Base-by-base conservation (phyloP, 2,888 invertebrate species). In the Vannuccia rotundouncinata region DNA sequence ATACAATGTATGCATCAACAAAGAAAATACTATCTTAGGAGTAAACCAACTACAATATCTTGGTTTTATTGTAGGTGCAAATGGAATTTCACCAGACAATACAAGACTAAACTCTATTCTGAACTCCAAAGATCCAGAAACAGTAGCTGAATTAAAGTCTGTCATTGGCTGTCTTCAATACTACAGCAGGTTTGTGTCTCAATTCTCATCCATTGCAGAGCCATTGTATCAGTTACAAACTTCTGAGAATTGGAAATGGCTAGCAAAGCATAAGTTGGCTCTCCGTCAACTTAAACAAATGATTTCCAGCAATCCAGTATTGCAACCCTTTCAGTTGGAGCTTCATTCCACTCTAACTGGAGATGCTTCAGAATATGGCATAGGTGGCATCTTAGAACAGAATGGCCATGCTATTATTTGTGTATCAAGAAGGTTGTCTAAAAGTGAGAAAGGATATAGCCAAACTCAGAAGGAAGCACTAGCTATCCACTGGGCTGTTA, bases 11-110 rank as follows among this genome's bases (percentile, higher is more conserved):
- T 30, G 31, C 29, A 75, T 75, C 75, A 28, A 75, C 31, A 75
- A 29, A 28, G 22, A 75, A 27, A 75, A 25, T 2, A 27, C 75
- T 29, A 30, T 29, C 17, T 25, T 75, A 2, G 22, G 29, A 27
- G 73, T 73, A 5, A 13, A 13, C 13, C 13, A 59, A 59, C n/a
- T 59, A n/a, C 59, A n/a, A 13, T 59, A 59, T 59, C 59, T 59
- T n/a, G 59, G 59, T n/a, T 59, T 25, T 5, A 73, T 10, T 27
- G n/a, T 5, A 29, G 75, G 31, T 10, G 29, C 2, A 5, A 13
- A 75, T 29, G 75, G 75, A 2, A 75, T 75, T 75, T 75, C 75
- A 2, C 29, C 75, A 75, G 75, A 75, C 27, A 75, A 75, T 17
- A 30, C 29, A 30, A 29, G 22, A 75, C 29, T 75, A 29, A 10